Evolutionary conservation across 2,797 vertebrate species (phyloP).

Genomic region (Galago senegalensis): DNA sequence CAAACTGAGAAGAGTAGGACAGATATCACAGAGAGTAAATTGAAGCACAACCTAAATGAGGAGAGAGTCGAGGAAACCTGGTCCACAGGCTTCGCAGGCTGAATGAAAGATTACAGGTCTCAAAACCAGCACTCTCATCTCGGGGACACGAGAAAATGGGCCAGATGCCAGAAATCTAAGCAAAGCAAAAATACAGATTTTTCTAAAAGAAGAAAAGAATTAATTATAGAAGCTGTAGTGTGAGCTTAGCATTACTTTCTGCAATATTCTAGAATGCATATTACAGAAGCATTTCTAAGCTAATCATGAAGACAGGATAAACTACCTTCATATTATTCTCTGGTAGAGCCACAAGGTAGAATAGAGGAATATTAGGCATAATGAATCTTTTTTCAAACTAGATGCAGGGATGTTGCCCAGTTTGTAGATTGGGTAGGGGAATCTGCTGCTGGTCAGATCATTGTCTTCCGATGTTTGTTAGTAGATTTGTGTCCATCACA

Average conservation of each 20-base stretch:
- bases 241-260: constrained; percentile 38
- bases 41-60: constrained; percentile 20
- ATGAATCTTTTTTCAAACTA: constrained; percentile 5
- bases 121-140: constrained; percentile 44
- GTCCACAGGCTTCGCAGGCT: constrained; percentile 17
- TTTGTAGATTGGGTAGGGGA: not conserved
- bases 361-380: not conserved
- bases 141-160: constrained; percentile 54
- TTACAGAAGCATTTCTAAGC: constrained; percentile 21
- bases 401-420: not conserved
- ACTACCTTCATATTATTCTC: constrained; percentile 24
- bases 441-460: not conserved
- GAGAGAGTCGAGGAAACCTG: not conserved
- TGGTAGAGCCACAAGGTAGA: constrained; percentile 10
- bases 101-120: constrained; percentile 58
- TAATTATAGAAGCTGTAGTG: not conserved
- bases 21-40: constrained; percentile 26
- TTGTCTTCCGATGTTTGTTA: not conserved
- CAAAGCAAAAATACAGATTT: constrained; percentile 27
- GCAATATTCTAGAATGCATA: not conserved
- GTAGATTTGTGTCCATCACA: not conserved
- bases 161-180: constrained; percentile 56
- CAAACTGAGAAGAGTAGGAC: constrained; percentile 6
- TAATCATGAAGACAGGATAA: constrained; percentile 6
- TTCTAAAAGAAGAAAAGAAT: constrained; percentile 34